Evolutionary conservation across 2,888 invertebrate genomes (phyloP).

Genomic region (Microchrysa polita): DNA sequence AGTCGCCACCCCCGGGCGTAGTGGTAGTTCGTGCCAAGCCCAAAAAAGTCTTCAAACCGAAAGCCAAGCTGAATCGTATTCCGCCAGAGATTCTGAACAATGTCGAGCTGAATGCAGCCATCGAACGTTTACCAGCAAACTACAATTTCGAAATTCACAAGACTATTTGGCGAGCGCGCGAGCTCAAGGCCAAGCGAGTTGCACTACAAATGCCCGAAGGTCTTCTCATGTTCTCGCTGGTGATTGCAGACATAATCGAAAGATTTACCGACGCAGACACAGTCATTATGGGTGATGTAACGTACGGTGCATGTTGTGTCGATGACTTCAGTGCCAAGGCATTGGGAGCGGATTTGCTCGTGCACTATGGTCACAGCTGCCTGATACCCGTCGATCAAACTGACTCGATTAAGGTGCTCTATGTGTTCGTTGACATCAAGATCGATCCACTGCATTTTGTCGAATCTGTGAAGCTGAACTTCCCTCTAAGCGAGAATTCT

Average conservation of each 20-base stretch:
- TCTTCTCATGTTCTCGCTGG: conserved; percentile 89
- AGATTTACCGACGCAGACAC: conserved; percentile 88
- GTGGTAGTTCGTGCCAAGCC: conserved; percentile 83
- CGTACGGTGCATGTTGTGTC: conserved; percentile 98
- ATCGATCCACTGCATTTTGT: conserved; percentile 94
- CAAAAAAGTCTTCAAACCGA: conserved; percentile 81
- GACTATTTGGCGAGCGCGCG: conserved; percentile 94
- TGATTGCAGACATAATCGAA: conserved; percentile 92
- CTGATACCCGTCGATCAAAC: conserved; percentile 89
- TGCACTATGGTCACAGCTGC: conserved; percentile 99
- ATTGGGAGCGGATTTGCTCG: conserved; percentile 86
- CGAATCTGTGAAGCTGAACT: conserved; percentile 84
- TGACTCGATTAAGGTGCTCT: conserved; percentile 87
- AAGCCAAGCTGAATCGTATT: conserved; percentile 79
- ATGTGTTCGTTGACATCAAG: conserved; percentile 98
- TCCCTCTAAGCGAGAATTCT: conserved; percentile 65
- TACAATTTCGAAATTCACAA: conserved; percentile 99
- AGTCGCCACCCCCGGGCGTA: conserved; percentile 54
- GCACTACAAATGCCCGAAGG: conserved; percentile 98
- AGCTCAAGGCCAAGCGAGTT: conserved; percentile 84
- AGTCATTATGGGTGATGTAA: conserved; percentile 98
- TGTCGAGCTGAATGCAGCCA: conserved; percentile 75
- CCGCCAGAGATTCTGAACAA: conserved; percentile 82
- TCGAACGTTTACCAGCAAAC: conserved; percentile 84
- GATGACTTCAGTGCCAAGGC: conserved; percentile 96